These are phyloP conservation scores for Eretmocerus hayati DNA, from an alignment of 2,888 invertebrate species.

Conservation along the genomic window DNA sequence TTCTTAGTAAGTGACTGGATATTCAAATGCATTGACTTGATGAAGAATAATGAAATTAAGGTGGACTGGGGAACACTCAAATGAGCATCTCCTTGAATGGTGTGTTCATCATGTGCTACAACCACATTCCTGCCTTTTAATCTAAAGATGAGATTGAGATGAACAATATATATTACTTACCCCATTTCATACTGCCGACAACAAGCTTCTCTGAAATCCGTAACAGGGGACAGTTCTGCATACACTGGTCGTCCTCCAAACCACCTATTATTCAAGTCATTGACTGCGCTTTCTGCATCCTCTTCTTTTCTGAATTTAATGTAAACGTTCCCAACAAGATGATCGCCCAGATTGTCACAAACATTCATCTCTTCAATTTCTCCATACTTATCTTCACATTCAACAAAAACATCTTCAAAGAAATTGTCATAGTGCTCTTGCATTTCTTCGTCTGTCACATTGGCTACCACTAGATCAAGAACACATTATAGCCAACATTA, in stretches of 20 bases:
- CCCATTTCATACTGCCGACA: slow-evolving; percentile 99
- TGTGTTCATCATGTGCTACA: neutral
- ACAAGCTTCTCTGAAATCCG: slow-evolving; percentile 98
- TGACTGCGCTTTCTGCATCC: slow-evolving; percentile 96
- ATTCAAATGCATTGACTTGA: no score
- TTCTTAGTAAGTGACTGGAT: no score
- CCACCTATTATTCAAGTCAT: slow-evolving; percentile 97
- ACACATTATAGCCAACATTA: no score
- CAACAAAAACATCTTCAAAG: slow-evolving; percentile 98
- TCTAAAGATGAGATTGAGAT: no score
- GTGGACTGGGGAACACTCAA: no score
- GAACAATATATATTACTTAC: slow-evolving; percentile 42
- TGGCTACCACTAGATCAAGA: slow-evolving; percentile 68
- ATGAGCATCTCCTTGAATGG: neutral
- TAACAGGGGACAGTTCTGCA: slow-evolving; percentile 96
- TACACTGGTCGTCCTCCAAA: slow-evolving; percentile 97
- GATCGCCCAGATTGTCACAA: slow-evolving; percentile 98
- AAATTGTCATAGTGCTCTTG: slow-evolving; percentile 99
- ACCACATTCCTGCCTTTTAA: no score
- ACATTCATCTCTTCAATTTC: slow-evolving; percentile 99
- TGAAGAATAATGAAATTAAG: no score
- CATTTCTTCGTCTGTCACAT: slow-evolving; percentile 96
- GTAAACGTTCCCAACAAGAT: slow-evolving; percentile 98
- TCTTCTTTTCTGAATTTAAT: slow-evolving; percentile 98
- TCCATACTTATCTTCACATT: slow-evolving; percentile 98